Base-by-base conservation (phyloP, 2,797 vertebrate genomes). In the Crax fasciolata region DNA sequence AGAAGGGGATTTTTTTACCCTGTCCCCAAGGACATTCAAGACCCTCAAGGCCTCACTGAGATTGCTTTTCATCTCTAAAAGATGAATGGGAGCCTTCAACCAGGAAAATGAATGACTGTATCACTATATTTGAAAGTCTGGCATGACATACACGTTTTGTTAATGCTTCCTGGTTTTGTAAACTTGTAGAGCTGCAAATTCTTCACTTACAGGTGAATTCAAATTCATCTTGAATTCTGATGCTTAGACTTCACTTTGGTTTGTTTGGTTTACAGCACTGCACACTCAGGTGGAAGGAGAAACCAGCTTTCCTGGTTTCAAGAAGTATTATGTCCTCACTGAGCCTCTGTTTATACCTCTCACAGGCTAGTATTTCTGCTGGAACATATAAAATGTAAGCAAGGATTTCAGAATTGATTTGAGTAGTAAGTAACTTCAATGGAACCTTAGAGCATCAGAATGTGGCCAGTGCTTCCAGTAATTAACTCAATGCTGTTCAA, bases 51-150 rank as follows among this genome's bases (percentile, higher is more conserved):
- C 55, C 87, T 81, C 32, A 10, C 39, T 81, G 70, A 46, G 83
- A 88, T 72, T 95, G 70, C 66, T 90, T 96, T 91, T 94, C 63
- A 86, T 86, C 73, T 90, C 79, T 66, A 17, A 30, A 73, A 91
- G 91, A 91, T 88, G 66, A 51, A 91, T 88, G 58, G 39, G 62
- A 52, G 86, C 43, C 66, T 67, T 96, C 66, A 39, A 51, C 54
- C 23, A 39, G 25, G 49, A 71, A 88, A 90, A 94, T 46, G 12
- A 86, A 86, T 35, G 52, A 9, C 76, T 77, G 2, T 57, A 46
- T 54, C 66, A 24, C 19, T 79, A 38, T 55, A n/a, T 84, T 86
- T 41, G 21, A 90, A 91, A 76, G 72, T 84, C 66, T 63, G 24
- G 55, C 72, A 54, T 14, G 13, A 72, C 11, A 62, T 19, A 88